Percentiles rank a stretch among this genome's conserved stretches.
These are phyloP conservation scores for Phyllotreta cruciferae DNA, from an alignment of 2,888 invertebrate species.

Conservation along the genomic window DNA sequence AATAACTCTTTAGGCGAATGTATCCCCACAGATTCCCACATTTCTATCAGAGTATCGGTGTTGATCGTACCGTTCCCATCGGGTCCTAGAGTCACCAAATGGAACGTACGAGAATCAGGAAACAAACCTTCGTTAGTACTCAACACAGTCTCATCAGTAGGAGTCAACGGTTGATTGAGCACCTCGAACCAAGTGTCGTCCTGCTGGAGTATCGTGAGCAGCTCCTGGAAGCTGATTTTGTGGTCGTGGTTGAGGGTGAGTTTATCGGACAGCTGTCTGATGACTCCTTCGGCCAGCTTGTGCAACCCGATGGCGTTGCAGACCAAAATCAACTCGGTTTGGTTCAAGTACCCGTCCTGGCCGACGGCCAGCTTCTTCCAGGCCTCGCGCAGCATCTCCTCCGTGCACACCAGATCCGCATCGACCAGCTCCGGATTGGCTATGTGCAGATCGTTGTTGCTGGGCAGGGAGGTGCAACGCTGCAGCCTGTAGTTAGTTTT, in stretches of 20 bases:
- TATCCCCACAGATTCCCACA: slow-evolving; percentile 77
- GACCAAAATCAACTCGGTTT: slow-evolving; percentile 68
- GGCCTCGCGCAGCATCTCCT: slow-evolving; percentile 68
- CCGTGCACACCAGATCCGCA: slow-evolving; percentile 59
- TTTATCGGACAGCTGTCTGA: slow-evolving; percentile 70
- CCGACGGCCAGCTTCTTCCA: slow-evolving; percentile 70
- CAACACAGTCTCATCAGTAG: slow-evolving; percentile 27
- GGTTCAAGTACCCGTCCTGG: slow-evolving; percentile 68
- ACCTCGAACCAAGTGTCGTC: slow-evolving; percentile 60
- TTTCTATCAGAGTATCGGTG: slow-evolving; percentile 68
- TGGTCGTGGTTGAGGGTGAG: slow-evolving; percentile 70
- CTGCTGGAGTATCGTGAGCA: slow-evolving; percentile 68
- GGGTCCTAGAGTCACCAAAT: slow-evolving; percentile 57
- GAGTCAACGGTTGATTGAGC: slow-evolving; percentile 43
- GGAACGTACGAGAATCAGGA: slow-evolving; percentile 55
- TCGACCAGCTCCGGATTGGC: slow-evolving; percentile 55
- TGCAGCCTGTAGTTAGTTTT: slow-evolving; percentile 63
- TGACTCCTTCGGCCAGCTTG: slow-evolving; percentile 69
- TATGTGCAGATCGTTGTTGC: slow-evolving; percentile 50
- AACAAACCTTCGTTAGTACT: slow-evolving; percentile 46
- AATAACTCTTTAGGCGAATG: slow-evolving; percentile 70
- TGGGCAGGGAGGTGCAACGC: slow-evolving; percentile 66
- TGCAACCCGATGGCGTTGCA: slow-evolving; percentile 73
- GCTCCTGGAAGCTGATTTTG: slow-evolving; percentile 71
- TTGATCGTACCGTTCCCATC: slow-evolving; percentile 56